These are phyloP conservation scores for Liolophura sinensis DNA, from an alignment of 1,140 invertebrate species.

Conservation along the genomic window DNA sequence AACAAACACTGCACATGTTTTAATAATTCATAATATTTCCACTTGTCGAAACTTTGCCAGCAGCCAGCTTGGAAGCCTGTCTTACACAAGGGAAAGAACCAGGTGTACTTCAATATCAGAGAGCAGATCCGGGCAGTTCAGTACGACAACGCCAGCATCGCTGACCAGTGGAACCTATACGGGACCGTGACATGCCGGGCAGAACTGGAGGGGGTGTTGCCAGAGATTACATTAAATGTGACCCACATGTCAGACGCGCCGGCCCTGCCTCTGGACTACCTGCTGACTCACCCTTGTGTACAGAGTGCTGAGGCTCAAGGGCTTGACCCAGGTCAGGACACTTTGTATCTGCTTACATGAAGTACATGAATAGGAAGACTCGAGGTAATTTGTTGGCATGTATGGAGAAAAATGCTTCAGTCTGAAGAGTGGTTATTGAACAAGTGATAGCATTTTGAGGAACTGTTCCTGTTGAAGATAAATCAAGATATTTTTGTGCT, in stretches of 20 bases:
- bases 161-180: conserved; percentile 45
- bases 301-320: conserved; percentile 45
- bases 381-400: no score
- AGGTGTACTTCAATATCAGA: conserved; percentile 37
- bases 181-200: conserved; percentile 48
- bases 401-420: no score
- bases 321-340: conserved; percentile 19
- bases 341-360: no score
- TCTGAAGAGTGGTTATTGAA: no score
- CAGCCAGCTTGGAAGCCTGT: conserved; percentile 51
- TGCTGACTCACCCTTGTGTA: conserved; percentile 50
- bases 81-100: conserved; percentile 41
- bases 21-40: no score
- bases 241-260: conserved; percentile 31
- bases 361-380: no score
- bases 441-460: no score
- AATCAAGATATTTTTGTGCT: no score
- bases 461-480: no score
- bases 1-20: no score
- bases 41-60: conserved; percentile 30
- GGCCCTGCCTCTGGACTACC: conserved; percentile 36
- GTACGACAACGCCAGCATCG: conserved; percentile 43
- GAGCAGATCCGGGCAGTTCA: conserved; percentile 45
- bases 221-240: conserved; percentile 46
- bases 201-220: conserved; percentile 42